Evolutionary conservation across 1,140 invertebrate species (phyloP).

Genomic region (Philotrypesis tridentata): DNA sequence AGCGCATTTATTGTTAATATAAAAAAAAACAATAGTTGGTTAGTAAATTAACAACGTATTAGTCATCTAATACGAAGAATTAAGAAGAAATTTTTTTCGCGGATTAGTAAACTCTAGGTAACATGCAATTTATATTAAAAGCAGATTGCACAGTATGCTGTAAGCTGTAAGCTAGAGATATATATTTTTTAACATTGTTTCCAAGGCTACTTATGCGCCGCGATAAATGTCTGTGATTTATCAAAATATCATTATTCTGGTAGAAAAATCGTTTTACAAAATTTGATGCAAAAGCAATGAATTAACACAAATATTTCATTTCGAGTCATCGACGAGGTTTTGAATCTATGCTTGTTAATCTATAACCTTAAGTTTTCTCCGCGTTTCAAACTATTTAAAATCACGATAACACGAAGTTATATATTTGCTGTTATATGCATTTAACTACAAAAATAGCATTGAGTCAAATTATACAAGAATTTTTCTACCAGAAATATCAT

Average conservation of each 20-base stretch:
- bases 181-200: conserved; percentile 51
- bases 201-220: conserved; percentile 51
- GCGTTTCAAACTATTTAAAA: not conserved
- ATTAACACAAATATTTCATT: not conserved
- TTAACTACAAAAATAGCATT: not conserved
- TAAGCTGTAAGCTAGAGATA: conserved; percentile 64
- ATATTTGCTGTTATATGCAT: conserved; percentile 23
- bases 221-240: conserved; percentile 45
- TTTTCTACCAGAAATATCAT: conserved; percentile 23
- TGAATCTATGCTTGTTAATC: not conserved
- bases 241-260: conserved; percentile 23
- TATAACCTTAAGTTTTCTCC: not conserved
- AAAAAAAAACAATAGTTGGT: not conserved
- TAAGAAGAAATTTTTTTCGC: not conserved
- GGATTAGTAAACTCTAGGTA: not conserved
- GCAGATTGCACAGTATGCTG: conserved; percentile 43
- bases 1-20: conserved; percentile 26
- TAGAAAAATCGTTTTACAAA: conserved; percentile 19
- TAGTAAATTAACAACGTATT: conserved; percentile 20
- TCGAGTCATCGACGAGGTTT: not conserved
- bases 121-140: conserved; percentile 20
- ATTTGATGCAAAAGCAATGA: not conserved
- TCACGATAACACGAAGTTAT: not conserved
- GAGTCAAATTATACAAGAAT: not conserved
- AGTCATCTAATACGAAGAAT: not conserved